Percentiles rank a stretch among this genome's conserved stretches.
These are phyloP conservation scores for Miniopterus natalensis DNA, from an alignment of 2,113 vertebrate genomes.

Conservation along the genomic window DNA sequence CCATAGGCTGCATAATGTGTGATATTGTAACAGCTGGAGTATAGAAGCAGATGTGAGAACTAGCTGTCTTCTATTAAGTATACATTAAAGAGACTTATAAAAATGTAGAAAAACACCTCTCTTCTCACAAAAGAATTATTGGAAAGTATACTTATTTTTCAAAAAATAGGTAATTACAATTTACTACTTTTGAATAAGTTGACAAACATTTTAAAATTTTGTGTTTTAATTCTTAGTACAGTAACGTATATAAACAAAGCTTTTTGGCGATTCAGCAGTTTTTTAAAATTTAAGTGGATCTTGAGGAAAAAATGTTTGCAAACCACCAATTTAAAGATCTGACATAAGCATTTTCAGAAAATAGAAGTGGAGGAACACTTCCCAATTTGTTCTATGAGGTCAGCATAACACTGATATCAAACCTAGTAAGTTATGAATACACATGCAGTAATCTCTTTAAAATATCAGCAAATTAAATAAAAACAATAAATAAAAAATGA, in stretches of 20 bases:
- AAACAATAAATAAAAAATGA: constrained; percentile 45
- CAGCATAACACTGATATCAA: not conserved
- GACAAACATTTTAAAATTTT: not conserved
- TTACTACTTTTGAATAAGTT: not conserved
- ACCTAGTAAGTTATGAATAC: not conserved
- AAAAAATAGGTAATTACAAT: not conserved
- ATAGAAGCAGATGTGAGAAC: not conserved
- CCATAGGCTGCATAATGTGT: not conserved
- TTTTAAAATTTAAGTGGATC: not conserved
- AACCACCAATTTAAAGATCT: not conserved
- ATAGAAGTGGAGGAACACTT: not conserved
- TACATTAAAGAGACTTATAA: not conserved
- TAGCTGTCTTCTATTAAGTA: not conserved
- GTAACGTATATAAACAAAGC: not conserved
- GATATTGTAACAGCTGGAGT: not conserved
- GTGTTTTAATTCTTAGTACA: constrained; percentile 3
- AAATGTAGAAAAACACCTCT: not conserved
- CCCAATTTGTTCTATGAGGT: not conserved
- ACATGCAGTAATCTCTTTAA: not conserved
- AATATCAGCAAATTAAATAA: not conserved
- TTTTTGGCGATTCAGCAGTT: not conserved
- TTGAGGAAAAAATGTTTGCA: constrained; percentile 26
- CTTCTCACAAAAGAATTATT: not conserved
- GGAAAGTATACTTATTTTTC: not conserved
- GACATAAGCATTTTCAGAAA: not conserved